phyloP scores from a whole-genome alignment of 2,888 invertebrate genomes.

The Ectemnius continuus region DNA sequence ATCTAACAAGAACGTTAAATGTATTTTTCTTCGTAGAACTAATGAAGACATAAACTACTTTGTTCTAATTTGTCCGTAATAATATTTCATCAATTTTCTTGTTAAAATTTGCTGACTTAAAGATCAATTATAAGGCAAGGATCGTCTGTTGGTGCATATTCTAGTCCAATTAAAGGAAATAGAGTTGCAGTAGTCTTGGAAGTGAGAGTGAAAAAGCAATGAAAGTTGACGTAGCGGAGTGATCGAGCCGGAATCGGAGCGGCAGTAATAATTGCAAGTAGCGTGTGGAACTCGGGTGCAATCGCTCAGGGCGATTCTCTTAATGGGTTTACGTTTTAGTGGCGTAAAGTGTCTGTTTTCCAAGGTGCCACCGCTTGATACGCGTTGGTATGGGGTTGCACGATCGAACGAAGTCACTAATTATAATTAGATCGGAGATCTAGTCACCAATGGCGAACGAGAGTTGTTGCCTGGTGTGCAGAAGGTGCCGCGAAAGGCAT shows the following conservation, averaged over 20 bases:
- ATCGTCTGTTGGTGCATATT: too few relatives aligned
- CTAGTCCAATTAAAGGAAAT: not conserved
- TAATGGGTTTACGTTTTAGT: too few relatives aligned
- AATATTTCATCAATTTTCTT: too few relatives aligned
- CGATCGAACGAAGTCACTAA: not conserved
- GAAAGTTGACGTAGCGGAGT: not conserved
- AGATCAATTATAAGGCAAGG: too few relatives aligned
- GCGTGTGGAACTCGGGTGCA: not conserved
- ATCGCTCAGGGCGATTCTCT: constrained; percentile 2
- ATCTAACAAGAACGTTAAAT: too few relatives aligned
- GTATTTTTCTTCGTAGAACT: too few relatives aligned
- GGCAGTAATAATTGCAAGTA: not conserved
- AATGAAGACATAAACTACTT: too few relatives aligned
- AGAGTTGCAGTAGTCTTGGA: not conserved
- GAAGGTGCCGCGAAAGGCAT: not conserved
- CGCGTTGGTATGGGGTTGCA: too few relatives aligned
- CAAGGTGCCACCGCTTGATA: not conserved
- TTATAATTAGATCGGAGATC: constrained; percentile 3
- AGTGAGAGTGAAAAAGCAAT: not conserved
- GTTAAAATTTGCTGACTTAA: too few relatives aligned
- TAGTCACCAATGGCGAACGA: too few relatives aligned
- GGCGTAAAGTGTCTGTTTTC: not conserved
- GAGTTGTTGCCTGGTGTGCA: too few relatives aligned
- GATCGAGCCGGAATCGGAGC: not conserved
- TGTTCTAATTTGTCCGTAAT: too few relatives aligned